Evolutionary conservation across 1,140 invertebrate species (phyloP), one percentile per base, ranked within the genome.

Genomic region (Parapsyche elsis): DNA sequence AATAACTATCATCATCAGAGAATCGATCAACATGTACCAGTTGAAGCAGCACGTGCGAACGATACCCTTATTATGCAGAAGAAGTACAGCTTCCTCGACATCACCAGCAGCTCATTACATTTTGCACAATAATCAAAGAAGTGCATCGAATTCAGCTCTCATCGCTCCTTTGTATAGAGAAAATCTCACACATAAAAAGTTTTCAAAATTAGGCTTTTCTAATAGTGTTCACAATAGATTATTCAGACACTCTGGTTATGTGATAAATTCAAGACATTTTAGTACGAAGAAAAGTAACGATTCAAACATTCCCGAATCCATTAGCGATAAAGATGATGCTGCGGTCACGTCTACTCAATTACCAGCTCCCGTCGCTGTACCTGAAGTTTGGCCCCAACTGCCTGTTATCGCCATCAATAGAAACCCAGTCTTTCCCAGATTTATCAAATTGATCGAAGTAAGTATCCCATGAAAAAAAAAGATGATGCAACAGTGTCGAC

Each of bases 381-480:
- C 98, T 9, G 98, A 99, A 88, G 92, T 96, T 26, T 99, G 97
- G 94, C 98, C 98, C 7, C 93, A 96, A 87, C 92, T 99, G 9
- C 98, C 98, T 57, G 92, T 99, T 12, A 95, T 99, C 84, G 96
- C 98, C 1, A 95, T 99, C 77, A 95, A 91, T 84, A 92, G 97
- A 84, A 97, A 98, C 90, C 98, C 98, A 45, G 94, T 99, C 0
- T 99, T 99, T 90, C 99, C 98, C 53, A 92, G 96, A 84, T 99
- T 99, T 89, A 97, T 99, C 80, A 99, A 99, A 90, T 93, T 99
- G 81, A 94, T 99, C 81, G 98, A 99, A 90, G 95, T 97, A 86
- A 85, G 84, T 84, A 81, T 80, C n/a, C 73, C 24, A 45, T 38
- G 7, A 38, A 38, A 38, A 38, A 38, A 77, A 59, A 16, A 12